Conservation (phyloP, 2,888 invertebrate genomes). For the Agonopterix arenella region DNA sequence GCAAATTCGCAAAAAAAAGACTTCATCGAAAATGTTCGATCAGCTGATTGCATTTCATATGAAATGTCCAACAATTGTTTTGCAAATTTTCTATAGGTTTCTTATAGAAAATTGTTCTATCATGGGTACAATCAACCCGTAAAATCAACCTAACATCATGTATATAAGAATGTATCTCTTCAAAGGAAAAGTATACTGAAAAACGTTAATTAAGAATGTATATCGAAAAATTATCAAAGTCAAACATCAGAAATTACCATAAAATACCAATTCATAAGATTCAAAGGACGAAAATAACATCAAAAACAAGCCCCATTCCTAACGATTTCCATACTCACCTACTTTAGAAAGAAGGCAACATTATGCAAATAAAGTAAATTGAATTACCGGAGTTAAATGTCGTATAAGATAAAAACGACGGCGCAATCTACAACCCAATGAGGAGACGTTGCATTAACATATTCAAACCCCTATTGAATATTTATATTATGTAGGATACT, state of each 20-base stretch:
- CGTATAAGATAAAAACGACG: constrained; percentile 76
- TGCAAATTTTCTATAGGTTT: too few relatives aligned
- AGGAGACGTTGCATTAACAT: constrained; percentile 71
- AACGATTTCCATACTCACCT: constrained; percentile 70
- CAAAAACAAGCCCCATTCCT: constrained; percentile 16
- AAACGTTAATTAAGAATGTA: constrained; percentile 3
- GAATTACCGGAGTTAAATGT: constrained; percentile 77
- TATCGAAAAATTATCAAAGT: not conserved
- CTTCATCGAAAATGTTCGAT: too few relatives aligned
- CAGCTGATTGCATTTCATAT: too few relatives aligned
- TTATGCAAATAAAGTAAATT: constrained; percentile 76
- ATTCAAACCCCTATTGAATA: constrained; percentile 74
- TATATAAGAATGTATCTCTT: too few relatives aligned
- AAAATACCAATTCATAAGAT: constrained; percentile 23
- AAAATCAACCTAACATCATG: too few relatives aligned
- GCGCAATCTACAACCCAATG: constrained; percentile 75
- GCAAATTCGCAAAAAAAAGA: too few relatives aligned
- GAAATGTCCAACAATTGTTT: too few relatives aligned
- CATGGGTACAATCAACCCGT: too few relatives aligned
- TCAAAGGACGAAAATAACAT: constrained; percentile 24
- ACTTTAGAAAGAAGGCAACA: constrained; percentile 62
- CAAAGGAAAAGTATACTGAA: not conserved
- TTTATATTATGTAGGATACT: constrained; percentile 55
- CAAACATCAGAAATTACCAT: constrained; percentile 15
- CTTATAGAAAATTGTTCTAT: too few relatives aligned